These are phyloP conservation scores for Chrysomallon squamiferum DNA, from an alignment of 1,140 invertebrate genomes.

Conservation along the genomic window DNA sequence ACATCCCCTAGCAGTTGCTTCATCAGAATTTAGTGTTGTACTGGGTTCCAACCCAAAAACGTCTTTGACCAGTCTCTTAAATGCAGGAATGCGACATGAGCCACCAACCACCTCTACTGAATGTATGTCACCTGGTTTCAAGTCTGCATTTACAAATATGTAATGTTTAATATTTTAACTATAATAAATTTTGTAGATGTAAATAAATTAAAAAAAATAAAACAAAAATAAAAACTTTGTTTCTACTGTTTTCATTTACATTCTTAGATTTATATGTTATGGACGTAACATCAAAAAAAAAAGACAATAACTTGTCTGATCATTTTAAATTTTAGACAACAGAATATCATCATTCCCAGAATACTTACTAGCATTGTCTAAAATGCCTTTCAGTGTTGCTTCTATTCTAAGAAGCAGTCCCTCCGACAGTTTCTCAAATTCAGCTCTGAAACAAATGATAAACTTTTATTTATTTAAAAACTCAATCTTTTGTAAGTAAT, in stretches of 20 bases:
- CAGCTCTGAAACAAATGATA: conserved; percentile 42
- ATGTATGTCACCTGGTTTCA: conserved; percentile 85
- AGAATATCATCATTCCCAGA: too few relatives aligned
- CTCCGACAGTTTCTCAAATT: conserved; percentile 63
- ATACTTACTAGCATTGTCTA: conserved; percentile 54
- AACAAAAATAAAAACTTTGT: too few relatives aligned
- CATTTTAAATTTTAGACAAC: too few relatives aligned
- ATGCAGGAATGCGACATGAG: conserved; percentile 89
- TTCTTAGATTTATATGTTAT: too few relatives aligned
- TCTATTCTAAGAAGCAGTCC: conserved; percentile 57
- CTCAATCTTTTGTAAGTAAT: too few relatives aligned
- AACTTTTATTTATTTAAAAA: too few relatives aligned
- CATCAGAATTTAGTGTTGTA: conserved; percentile 97
- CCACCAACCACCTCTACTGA: conserved; percentile 97
- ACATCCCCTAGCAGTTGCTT: conserved; percentile 94
- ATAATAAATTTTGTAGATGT: too few relatives aligned
- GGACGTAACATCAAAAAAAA: too few relatives aligned
- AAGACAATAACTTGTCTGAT: too few relatives aligned
- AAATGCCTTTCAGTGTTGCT: conserved; percentile 42
- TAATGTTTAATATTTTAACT: neutral
- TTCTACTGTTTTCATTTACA: too few relatives aligned
- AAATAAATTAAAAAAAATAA: too few relatives aligned
- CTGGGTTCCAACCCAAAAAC: conserved; percentile 82
- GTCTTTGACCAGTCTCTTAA: conserved; percentile 88
- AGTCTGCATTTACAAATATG: conserved; percentile 61